Percentiles rank a stretch among this genome's conserved stretches.
Conservation (phyloP, 2,797 vertebrate genomes). For the Sebastes cheni region DNA sequence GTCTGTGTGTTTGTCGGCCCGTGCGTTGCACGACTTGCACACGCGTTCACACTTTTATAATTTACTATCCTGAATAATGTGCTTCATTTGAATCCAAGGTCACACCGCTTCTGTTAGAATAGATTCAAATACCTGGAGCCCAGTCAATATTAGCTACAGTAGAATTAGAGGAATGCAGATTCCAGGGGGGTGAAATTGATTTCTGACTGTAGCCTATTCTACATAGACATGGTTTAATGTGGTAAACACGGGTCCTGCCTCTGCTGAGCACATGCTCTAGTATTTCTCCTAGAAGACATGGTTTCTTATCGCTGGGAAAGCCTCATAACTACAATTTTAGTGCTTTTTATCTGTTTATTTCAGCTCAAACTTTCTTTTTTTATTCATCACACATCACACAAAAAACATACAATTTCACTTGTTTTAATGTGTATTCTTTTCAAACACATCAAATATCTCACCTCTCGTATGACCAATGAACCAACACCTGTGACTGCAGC, state of each 20-base stretch:
- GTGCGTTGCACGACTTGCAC: neutral
- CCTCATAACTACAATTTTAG: neutral
- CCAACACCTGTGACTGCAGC: too few relatives aligned
- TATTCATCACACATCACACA: too few relatives aligned
- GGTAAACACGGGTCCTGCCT: constrained; percentile 36
- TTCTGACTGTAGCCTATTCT: constrained; percentile 40
- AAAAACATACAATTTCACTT: too few relatives aligned
- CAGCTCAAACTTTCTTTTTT: neutral
- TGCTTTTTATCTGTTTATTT: neutral
- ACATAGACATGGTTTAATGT: constrained; percentile 39
- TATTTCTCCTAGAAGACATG: neutral
- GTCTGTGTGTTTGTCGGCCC: constrained; percentile 9
- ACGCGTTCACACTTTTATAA: constrained; percentile 12
- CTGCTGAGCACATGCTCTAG: neutral
- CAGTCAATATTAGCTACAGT: constrained; percentile 20
- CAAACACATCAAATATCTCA: too few relatives aligned
- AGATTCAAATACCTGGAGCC: constrained; percentile 44
- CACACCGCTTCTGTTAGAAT: constrained; percentile 29
- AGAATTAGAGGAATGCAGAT: constrained; percentile 53
- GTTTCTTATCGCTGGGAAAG: neutral
- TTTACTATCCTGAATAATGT: constrained; percentile 41
- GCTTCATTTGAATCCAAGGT: constrained; percentile 59
- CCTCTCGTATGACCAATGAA: too few relatives aligned
- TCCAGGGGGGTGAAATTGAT: constrained; percentile 52
- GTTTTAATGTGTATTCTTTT: too few relatives aligned